Percentiles rank a stretch among this genome's conserved stretches.
Conservation (phyloP, 2,797 vertebrate genomes). For the Premnoplex brunnescens region DNA sequence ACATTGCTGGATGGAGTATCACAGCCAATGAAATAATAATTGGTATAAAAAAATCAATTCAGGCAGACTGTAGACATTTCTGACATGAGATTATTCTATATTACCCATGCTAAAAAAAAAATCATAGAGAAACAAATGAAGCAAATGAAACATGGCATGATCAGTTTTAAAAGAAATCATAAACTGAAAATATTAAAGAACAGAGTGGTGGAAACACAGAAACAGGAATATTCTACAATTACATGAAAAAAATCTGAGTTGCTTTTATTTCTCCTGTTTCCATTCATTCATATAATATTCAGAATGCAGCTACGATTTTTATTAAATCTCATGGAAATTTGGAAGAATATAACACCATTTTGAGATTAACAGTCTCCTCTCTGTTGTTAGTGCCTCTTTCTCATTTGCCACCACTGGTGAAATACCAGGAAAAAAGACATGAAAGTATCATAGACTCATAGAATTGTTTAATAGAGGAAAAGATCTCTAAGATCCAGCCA, state of each 20-base stretch:
- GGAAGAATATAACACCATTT: not conserved
- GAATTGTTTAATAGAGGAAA: not conserved
- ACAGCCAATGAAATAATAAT: not conserved
- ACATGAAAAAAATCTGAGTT: not conserved
- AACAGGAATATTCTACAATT: not conserved
- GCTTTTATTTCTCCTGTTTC: not conserved
- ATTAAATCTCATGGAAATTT: not conserved
- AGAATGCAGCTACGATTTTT: not conserved
- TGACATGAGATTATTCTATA: not conserved
- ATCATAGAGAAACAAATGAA: not conserved
- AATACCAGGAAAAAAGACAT: not conserved
- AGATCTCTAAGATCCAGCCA: not conserved
- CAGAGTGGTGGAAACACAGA: not conserved
- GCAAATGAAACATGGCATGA: not conserved
- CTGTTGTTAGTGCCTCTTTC: not conserved
- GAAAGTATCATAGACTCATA: too few species aligned
- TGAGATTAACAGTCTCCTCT: not conserved
- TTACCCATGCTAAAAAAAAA: not conserved
- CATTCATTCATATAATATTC: not conserved
- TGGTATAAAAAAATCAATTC: not conserved
- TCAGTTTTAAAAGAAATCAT: not conserved
- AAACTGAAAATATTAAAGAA: not conserved
- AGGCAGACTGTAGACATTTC: not conserved
- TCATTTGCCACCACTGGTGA: not conserved
- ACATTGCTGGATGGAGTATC: not conserved